A percentile compares a stretch with the other conserved stretches of the same genome.
Conservation (phyloP, 2,888 invertebrate genomes). For the Quadriops clusia region DNA sequence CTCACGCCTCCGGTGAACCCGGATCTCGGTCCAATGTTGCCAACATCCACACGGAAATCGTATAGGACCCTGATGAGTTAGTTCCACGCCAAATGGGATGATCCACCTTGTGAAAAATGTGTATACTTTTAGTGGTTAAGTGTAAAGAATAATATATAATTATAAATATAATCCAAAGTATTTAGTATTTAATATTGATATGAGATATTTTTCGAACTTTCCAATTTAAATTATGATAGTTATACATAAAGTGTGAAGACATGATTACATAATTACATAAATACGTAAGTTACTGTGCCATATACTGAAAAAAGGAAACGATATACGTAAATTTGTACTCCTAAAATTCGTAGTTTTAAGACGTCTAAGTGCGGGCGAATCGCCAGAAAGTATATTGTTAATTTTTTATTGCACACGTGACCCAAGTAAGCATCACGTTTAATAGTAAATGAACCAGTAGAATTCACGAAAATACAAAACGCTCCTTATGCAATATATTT, state of each 20-base stretch:
- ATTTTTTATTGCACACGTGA: no score
- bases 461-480: no score
- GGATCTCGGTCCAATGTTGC: conserved; percentile 26
- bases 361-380: no score
- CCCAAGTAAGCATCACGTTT: no score
- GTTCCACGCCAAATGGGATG: conserved; percentile 30
- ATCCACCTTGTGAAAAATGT: conserved; percentile 30
- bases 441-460: no score
- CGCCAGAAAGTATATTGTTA: no score
- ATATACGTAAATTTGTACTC: conserved; percentile 25
- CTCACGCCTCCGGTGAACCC: conserved; percentile 30
- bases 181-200: conserved; percentile 17
- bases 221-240: conserved; percentile 16
- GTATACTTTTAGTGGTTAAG: conserved; percentile 34
- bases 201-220: conserved; percentile 19
- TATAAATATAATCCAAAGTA: conserved; percentile 33
- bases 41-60: conserved; percentile 26
- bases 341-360: no score
- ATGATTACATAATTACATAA: conserved; percentile 5
- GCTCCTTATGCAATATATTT: no score
- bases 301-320: conserved; percentile 21
- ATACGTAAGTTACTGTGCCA: conserved; percentile 21
- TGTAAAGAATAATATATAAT: conserved; percentile 29
- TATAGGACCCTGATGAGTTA: conserved; percentile 23
- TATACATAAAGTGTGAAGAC: conserved; percentile 10